phyloP scores from a whole-genome alignment of 2,888 invertebrate species.

The Pseudococcus viburni region DNA sequence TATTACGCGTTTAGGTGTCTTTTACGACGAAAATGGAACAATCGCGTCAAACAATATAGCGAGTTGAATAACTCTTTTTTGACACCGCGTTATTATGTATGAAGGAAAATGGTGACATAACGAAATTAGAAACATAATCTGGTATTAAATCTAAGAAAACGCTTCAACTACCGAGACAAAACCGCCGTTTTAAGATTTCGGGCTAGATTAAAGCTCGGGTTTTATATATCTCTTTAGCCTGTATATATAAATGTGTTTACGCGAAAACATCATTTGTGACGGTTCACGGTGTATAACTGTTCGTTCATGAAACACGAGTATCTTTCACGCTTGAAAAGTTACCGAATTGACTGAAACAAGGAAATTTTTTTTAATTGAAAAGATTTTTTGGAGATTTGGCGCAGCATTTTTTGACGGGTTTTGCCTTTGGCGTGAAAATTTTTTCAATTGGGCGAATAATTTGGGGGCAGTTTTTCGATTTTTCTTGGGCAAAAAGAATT shows the following conservation, averaged over 20 bases:
- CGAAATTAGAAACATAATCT: conserved; percentile 58
- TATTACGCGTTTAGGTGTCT: neutral
- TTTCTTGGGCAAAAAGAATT: no score
- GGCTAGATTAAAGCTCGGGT: conserved; percentile 13
- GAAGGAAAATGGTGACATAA: conserved; percentile 49
- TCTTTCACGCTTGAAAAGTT: conserved; percentile 39
- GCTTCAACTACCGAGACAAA: conserved; percentile 43
- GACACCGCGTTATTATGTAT: conserved; percentile 26
- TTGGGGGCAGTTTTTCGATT: neutral
- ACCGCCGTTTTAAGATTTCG: conserved; percentile 41
- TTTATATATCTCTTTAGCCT: conserved; percentile 18
- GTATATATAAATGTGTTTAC: conserved; percentile 50
- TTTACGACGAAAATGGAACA: conserved; percentile 23
- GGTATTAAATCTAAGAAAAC: conserved; percentile 56
- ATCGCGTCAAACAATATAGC: conserved; percentile 31
- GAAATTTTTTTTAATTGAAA: conserved; percentile 32
- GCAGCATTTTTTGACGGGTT: neutral
- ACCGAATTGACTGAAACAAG: neutral
- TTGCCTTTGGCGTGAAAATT: neutral
- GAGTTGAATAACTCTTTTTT: conserved; percentile 44
- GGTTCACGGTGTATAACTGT: conserved; percentile 34
- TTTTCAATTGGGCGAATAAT: neutral
- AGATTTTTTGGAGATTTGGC: neutral
- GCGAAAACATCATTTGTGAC: conserved; percentile 55
- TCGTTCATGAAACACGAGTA: conserved; percentile 28